Percentiles rank a stretch among this genome's conserved stretches.
Evolutionary conservation across 2,888 invertebrate genomes (phyloP).

Genomic region (Drosophila infuscata): DNA sequence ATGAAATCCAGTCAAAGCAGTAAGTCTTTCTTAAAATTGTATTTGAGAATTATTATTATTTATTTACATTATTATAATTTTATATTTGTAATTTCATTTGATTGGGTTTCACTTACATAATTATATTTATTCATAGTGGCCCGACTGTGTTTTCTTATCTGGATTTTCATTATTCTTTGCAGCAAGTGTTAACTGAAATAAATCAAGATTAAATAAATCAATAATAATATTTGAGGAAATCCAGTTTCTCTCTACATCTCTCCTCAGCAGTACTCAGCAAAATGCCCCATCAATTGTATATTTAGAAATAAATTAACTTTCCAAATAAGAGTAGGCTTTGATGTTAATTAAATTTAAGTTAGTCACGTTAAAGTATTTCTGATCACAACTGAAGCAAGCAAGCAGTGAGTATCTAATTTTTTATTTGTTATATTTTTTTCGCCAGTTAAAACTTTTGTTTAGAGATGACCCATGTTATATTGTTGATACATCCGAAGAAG

Average conservation of each 20-base stretch:
- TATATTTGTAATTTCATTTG: not conserved
- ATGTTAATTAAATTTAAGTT: not conserved
- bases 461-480: slow-evolving; percentile 94
- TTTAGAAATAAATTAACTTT: not conserved
- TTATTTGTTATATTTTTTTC: not conserved
- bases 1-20: not conserved
- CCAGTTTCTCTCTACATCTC: no score
- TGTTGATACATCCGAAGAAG: slow-evolving; percentile 95
- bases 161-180: not conserved
- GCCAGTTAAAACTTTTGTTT: no score
- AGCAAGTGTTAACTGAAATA: no score
- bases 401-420: not conserved
- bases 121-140: no score
- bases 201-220: no score
- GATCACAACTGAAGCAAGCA: not conserved
- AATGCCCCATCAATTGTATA: no score
- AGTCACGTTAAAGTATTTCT: no score
- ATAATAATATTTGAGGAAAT: no score
- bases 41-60: no score
- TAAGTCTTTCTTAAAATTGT: not conserved
- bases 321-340: slow-evolving; percentile 3
- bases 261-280: no score
- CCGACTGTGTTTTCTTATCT: no score
- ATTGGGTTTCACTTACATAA: not conserved
- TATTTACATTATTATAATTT: no score